Evolutionary conservation across 2,797 vertebrate species (phyloP).

Genomic region (Perdix hodgsoniae): DNA sequence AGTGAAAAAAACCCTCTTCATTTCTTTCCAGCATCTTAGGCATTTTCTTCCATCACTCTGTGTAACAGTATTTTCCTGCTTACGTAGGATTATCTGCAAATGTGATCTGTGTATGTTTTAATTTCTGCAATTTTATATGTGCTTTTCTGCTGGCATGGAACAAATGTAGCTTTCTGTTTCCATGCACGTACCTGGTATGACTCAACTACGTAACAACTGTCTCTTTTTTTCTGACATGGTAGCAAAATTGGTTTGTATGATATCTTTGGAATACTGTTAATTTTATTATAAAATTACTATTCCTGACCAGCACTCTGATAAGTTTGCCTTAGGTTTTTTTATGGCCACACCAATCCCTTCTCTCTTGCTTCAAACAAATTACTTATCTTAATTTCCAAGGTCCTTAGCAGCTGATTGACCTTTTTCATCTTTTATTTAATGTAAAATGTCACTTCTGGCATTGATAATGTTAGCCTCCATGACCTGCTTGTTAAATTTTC

Average conservation of each 20-base stretch:
- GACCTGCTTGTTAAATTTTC: background rate
- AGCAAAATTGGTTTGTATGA: background rate
- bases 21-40: background rate
- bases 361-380: background rate
- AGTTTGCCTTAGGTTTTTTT: background rate
- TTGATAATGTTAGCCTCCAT: background rate
- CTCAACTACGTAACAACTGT: background rate
- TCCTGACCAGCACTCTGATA: background rate
- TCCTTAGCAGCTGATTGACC: background rate
- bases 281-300: constrained; percentile 20
- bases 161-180: constrained; percentile 8
- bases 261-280: background rate
- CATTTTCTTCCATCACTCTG: background rate
- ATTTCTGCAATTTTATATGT: background rate
- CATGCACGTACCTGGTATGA: background rate
- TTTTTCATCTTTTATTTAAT: background rate
- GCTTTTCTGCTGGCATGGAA: background rate
- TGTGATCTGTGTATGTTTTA: background rate
- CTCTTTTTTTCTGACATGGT: background rate
- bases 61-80: background rate
- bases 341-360: background rate
- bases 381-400: background rate
- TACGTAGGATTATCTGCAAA: constrained; percentile 3
- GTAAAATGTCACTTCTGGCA: background rate
- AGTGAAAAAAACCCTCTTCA: background rate